Percentiles rank a stretch among this genome's conserved stretches.
Conservation (phyloP, 1,140 invertebrate species). For the Nomia melanderi region DNA sequence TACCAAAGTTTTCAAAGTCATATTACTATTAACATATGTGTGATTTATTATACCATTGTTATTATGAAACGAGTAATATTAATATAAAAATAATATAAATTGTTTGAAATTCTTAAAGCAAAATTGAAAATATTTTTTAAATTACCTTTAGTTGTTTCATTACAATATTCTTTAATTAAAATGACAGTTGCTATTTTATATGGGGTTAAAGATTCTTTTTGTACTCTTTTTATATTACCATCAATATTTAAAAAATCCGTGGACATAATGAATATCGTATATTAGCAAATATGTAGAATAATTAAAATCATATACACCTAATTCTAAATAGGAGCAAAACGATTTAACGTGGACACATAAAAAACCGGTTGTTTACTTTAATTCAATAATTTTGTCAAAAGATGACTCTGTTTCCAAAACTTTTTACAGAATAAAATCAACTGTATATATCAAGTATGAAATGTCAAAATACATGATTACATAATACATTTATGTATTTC, state of each 20-base stretch:
- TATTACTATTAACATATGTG: neutral
- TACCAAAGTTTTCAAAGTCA: neutral
- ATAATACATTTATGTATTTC: too few species aligned
- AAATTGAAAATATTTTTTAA: neutral
- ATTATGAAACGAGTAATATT: neutral
- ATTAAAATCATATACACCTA: too few species aligned
- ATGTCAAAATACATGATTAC: too few species aligned
- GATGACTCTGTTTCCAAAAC: too few species aligned
- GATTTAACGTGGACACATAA: too few species aligned
- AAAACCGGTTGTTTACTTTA: too few species aligned
- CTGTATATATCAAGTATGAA: too few species aligned
- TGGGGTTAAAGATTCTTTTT: constrained; percentile 81
- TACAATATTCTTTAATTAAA: constrained; percentile 82
- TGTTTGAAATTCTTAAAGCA: too few species aligned
- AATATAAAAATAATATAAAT: constrained; percentile 19
- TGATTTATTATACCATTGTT: constrained; percentile 20
- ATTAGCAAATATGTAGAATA: too few species aligned
- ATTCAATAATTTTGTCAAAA: too few species aligned
- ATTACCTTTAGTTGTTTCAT: constrained; percentile 79
- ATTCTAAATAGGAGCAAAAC: too few species aligned
- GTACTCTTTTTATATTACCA: constrained; percentile 69
- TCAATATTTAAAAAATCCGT: constrained; percentile 76
- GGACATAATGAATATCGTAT: constrained; percentile 65
- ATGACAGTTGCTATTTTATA: constrained; percentile 82
- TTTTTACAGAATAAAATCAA: too few species aligned